Percentiles rank a stretch among this genome's conserved stretches.
Conservation (phyloP, 1,140 invertebrate species). For the Drosophila tsacasi region DNA sequence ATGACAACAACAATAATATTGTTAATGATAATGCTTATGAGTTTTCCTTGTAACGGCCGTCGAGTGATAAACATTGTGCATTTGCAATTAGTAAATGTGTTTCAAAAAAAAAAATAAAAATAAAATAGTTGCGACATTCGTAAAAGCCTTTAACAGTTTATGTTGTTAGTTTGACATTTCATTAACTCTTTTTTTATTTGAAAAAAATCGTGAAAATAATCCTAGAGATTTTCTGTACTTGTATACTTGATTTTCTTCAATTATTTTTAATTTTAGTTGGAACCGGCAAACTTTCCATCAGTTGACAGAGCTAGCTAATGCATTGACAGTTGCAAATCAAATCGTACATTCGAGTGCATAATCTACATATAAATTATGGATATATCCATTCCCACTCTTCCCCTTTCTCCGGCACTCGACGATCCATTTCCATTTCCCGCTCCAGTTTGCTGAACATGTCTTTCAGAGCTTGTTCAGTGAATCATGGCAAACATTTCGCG, state of each 20-base stretch:
- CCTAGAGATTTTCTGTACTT: not conserved
- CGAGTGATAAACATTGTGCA: conserved; percentile 74
- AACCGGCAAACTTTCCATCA: conserved; percentile 65
- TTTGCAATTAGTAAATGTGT: conserved; percentile 78
- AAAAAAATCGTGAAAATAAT: not conserved
- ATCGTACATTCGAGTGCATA: conserved; percentile 63
- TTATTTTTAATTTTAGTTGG: not conserved
- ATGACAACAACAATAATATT: conserved; percentile 82
- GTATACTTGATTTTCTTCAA: not conserved
- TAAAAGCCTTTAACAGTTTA: not conserved
- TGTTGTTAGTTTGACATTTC: not conserved
- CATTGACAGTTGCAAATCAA: conserved; percentile 79
- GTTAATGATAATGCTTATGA: conserved; percentile 84
- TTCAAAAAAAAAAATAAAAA: conserved; percentile 38
- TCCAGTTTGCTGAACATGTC: conserved; percentile 49
- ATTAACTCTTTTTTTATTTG: not conserved
- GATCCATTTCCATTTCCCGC: conserved; percentile 41
- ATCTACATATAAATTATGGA: conserved; percentile 77
- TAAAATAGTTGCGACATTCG: not conserved
- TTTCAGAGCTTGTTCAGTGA: conserved; percentile 69
- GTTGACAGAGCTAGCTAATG: conserved; percentile 43
- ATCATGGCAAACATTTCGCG: conserved; percentile 75
- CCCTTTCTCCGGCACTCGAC: conserved; percentile 21
- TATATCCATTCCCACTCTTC: conserved; percentile 7
- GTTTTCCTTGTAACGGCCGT: conserved; percentile 73